These are phyloP conservation scores for Drosophila yooni DNA, from an alignment of 2,888 invertebrate genomes.

Conservation along the genomic window DNA sequence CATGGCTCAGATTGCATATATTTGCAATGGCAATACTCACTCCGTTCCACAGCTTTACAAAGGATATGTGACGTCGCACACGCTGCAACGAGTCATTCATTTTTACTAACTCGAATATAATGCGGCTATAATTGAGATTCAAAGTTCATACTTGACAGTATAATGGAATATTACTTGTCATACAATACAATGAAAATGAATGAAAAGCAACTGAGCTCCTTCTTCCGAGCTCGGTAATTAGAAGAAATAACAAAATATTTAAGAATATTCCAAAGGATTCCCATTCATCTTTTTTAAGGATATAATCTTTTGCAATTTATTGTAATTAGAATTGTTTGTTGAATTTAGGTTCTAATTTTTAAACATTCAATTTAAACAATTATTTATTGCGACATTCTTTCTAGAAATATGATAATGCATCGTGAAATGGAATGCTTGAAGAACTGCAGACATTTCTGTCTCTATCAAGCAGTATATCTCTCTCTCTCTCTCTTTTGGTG, in stretches of 20 bases:
- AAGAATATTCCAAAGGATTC: not conserved
- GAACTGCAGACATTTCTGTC: not conserved
- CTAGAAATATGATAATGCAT: not conserved
- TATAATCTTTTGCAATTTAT: not conserved
- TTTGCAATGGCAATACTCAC: constrained; percentile 24
- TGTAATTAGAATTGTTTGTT: not conserved
- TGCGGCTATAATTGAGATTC: not conserved
- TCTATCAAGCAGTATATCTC: not conserved
- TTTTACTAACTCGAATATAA: not conserved
- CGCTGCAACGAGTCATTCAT: constrained; percentile 18
- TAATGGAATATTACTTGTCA: not conserved
- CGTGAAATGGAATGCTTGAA: not conserved
- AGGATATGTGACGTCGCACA: constrained; percentile 14
- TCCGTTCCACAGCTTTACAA: constrained; percentile 7
- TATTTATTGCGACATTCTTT: not conserved
- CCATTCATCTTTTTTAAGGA: not conserved
- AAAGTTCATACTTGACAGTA: not conserved
- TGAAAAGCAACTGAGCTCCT: not conserved
- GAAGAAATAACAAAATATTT: not conserved
- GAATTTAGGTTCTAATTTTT: not conserved
- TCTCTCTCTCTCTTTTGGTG: not conserved
- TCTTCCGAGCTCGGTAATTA: not conserved
- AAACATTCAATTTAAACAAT: not conserved
- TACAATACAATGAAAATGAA: not conserved
- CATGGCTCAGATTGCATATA: not conserved